Percentiles rank a stretch among this genome's conserved stretches.
Conservation (phyloP, 2,797 vertebrate species). For the Crocodylus rhombifer region DNA sequence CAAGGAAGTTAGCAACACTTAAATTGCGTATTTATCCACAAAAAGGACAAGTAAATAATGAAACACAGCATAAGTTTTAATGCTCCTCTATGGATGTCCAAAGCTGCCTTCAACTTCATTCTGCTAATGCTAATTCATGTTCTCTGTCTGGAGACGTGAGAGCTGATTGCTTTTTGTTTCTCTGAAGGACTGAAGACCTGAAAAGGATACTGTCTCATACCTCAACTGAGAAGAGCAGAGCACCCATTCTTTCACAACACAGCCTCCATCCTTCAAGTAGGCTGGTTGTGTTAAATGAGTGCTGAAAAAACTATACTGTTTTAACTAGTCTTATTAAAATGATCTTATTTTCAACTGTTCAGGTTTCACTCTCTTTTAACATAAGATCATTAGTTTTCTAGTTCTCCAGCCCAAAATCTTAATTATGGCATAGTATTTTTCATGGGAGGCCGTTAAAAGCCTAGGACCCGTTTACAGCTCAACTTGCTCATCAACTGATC, state of each 20-base stretch:
- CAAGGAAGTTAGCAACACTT: constrained; percentile 26
- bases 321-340: neutral
- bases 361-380: neutral
- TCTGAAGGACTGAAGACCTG: neutral
- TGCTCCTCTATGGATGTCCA: neutral
- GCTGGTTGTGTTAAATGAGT: neutral
- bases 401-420: neutral
- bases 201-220: neutral
- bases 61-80: neutral
- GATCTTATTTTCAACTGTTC: neutral
- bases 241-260: neutral
- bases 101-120: neutral
- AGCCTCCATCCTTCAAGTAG: neutral
- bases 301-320: neutral
- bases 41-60: neutral
- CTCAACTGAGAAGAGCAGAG: neutral
- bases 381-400: neutral
- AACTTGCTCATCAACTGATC: neutral
- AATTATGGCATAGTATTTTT: neutral
- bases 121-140: neutral
- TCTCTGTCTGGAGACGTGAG: neutral
- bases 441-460: neutral
- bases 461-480: neutral
- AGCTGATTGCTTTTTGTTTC: neutral
- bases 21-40: neutral